Base-by-base conservation (phyloP, 2,113 vertebrate species). In the Heliornis fulica region DNA sequence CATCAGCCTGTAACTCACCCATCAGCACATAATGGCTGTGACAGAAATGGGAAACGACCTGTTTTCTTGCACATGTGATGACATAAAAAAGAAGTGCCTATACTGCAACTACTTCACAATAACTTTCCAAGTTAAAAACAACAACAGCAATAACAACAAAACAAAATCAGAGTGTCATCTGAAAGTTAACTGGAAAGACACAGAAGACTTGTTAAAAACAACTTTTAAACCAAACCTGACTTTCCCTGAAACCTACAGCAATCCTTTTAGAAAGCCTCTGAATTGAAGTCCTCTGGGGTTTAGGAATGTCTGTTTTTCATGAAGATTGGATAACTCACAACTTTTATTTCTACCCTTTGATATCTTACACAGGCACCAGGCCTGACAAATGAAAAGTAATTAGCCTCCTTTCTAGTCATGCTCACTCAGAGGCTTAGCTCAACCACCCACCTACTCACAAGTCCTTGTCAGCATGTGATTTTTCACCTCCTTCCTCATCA, bases 381-480 rank as follows among this genome's bases (percentile, higher is more conserved):
- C 54, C 90, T 95, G 72, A 59, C 11, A 87, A 89, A 51, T 40
- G 22, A 45, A 45, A 88, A 90, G 5, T 36, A 82, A 90, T 90
- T 63, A 70, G 7, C 31, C 83, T 70, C 34, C 43, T 74, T 78
- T 87, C 75, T 56, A 89, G 29, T 60, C 71, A 25, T 74, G 57
- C 56, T 83, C 32, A 66, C 64, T 93, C 40, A 68, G 89, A 95
- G 59, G 23, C 86, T 92, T 81, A 94, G 87, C 46, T 89, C 46
- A 70, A 43, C 34, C 89, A 86, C 51, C 45, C 60, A 75, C 86
- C 72, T 51, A n/a, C 64, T 90, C 72, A n/a, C 51, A 78, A 83
- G 34, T 5, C 69, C 68, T 68, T 87, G 56, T 68, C 89, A 94
- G 83, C 53, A 23, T 85, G 81, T n/a, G 83, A 59, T 78, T 94